Conservation (phyloP, 1,140 invertebrate genomes). For the Andrena cerasifolii region DNA sequence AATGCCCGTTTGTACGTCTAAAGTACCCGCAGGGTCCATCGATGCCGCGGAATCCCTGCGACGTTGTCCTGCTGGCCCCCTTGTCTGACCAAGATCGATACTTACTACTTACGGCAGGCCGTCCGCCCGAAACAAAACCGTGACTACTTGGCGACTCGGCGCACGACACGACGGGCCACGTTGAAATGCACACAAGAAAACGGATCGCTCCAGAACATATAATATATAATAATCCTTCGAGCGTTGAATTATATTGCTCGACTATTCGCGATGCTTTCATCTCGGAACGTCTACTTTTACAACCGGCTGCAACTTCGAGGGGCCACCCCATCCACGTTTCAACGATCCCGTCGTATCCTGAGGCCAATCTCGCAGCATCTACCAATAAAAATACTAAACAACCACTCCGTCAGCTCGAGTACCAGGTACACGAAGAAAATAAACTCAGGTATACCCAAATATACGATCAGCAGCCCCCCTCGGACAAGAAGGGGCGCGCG, state of each 20-base stretch:
- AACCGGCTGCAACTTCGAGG: no score
- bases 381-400: not conserved
- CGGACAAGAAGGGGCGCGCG: constrained; percentile 7
- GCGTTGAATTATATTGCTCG: no score
- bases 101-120: constrained; percentile 52
- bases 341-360: not conserved
- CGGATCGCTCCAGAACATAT: no score
- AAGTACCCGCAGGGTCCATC: no score
- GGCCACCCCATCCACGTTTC: not conserved
- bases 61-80: not conserved
- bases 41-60: not conserved
- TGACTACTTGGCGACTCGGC: not conserved
- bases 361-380: not conserved
- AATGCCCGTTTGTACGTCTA: not conserved
- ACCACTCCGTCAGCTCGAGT: not conserved
- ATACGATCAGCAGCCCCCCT: not conserved
- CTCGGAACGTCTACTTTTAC: no score
- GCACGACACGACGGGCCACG: not conserved
- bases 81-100: constrained; percentile 36
- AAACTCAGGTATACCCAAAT: not conserved
- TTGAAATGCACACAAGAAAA: no score
- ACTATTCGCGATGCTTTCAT: no score
- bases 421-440: not conserved
- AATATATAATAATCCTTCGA: no score
- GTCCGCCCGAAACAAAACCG: constrained; percentile 3